Conservation (phyloP, 2,888 invertebrate species). For the Nymphalis urticae region DNA sequence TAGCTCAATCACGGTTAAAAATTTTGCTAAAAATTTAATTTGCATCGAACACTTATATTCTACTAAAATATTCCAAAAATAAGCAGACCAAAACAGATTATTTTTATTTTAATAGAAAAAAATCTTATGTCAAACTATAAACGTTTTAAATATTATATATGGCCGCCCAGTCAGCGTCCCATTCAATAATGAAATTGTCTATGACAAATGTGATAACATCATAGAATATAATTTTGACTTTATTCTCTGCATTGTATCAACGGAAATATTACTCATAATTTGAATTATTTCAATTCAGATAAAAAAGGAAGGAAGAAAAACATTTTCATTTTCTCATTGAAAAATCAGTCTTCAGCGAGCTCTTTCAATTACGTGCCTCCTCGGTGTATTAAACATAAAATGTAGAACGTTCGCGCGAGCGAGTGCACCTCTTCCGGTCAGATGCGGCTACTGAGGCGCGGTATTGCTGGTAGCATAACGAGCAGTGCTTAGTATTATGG, state of each 20-base stretch:
- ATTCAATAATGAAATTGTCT: neutral
- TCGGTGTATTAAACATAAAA: slow-evolving; percentile 21
- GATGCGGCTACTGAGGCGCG: slow-evolving; percentile 18
- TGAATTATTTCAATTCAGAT: neutral
- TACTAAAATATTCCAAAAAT: neutral
- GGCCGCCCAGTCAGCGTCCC: neutral
- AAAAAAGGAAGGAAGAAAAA: neutral
- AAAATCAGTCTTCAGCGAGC: slow-evolving; percentile 6
- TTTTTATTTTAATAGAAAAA: neutral
- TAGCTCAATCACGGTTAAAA: neutral
- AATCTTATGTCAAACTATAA: neutral
- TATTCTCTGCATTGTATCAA: neutral
- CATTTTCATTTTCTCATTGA: slow-evolving; percentile 11
- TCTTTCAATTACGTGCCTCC: slow-evolving; percentile 6
- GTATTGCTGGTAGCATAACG: slow-evolving; percentile 23
- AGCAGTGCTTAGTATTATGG: slow-evolving; percentile 13
- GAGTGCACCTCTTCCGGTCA: slow-evolving; percentile 25
- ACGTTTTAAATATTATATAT: too few relatives aligned
- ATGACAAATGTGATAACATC: neutral
- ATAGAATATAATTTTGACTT: neutral
- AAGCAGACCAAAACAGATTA: neutral
- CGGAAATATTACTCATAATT: neutral
- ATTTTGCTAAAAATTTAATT: neutral
- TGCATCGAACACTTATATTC: neutral
- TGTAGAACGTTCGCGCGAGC: slow-evolving; percentile 8